Evolutionary conservation across 2,888 invertebrate genomes (phyloP), one percentile per base, ranked within the genome.

Genomic region (Coelinius sp.): DNA sequence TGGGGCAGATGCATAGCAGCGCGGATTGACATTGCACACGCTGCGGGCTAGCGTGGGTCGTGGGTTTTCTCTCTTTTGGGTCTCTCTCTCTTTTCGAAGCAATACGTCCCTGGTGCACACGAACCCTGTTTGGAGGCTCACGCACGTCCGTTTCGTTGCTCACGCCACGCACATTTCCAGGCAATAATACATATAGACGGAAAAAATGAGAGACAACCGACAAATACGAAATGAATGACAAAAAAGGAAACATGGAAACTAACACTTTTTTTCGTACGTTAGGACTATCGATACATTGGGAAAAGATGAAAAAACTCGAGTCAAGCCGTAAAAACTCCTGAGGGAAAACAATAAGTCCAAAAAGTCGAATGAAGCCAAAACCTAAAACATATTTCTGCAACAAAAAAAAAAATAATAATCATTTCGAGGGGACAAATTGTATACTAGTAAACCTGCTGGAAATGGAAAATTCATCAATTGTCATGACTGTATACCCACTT

Each of bases 1-100:
- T 73, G 76, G 77, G 77, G 79, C 82, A 81, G 81, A 81, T 81
- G 81, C 80, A 78, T 79, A 79, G 81, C 79, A 80, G 79, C 78
- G 79, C 78, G 78, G 79, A 81, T 83, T 83, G 83, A 83, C 83
- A 81, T 77, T 77, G 75, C 78, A 76, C 76, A 76, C 76, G 83
- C 82, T 83, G 81, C 81, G 77, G 82, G 82, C 80, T 80, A 79
- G 76, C 62, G 62, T 59, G 66, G 59, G 66, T 46, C 66, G 59
- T 68, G 41, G 56, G 56, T 35, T 68, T 31, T 67, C 53, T 52
- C 66, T 67, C 53, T 35, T 67, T 67, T 20, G 25, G 53, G 35
- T 49, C 44, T 53, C 67, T 68, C 68, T 68, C 41, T 56, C n/a
- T 68, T 67, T 17, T 49, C 27, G 31, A 66, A 31, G 49, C 66